A percentile compares a stretch with the other conserved stretches of the same genome.
Evolutionary conservation across 2,888 invertebrate genomes (phyloP).

Genomic region (Drosophila ochracea): DNA sequence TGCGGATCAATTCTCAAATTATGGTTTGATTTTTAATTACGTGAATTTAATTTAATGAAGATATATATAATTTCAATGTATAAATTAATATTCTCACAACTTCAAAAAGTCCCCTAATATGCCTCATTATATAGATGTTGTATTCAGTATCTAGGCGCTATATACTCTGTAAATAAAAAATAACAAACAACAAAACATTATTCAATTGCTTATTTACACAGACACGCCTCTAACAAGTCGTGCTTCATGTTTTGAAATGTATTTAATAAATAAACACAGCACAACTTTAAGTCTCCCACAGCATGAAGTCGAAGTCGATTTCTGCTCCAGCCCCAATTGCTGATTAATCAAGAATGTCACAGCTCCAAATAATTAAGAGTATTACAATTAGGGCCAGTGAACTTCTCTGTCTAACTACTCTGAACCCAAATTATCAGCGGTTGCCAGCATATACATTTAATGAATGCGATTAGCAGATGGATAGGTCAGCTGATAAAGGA

Average conservation of each 20-base stretch:
- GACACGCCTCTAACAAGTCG: constrained; percentile 15
- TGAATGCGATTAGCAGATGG: constrained; percentile 40
- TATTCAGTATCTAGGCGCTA: background rate
- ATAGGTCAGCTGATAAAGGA: constrained; percentile 27
- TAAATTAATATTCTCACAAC: background rate
- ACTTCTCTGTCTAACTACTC: constrained; percentile 19
- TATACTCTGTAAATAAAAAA: constrained; percentile 2
- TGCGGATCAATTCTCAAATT: background rate
- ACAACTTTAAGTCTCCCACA: constrained; percentile 17
- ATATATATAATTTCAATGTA: background rate
- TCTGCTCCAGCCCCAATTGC: constrained; percentile 20
- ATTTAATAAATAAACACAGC: constrained; percentile 38
- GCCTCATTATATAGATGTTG: background rate
- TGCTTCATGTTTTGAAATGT: constrained; percentile 27
- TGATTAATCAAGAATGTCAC: constrained; percentile 19
- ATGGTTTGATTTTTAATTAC: background rate
- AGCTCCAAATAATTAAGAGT: constrained; percentile 17
- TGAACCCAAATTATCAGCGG: constrained; percentile 43
- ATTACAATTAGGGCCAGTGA: constrained; percentile 19
- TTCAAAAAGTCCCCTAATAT: background rate
- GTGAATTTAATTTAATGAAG: background rate
- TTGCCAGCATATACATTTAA: constrained; percentile 42
- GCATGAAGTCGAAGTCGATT: constrained; percentile 1
- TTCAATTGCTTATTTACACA: constrained; percentile 2
- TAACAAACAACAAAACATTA: background rate